Base-by-base conservation (phyloP, 2,113 vertebrate genomes). In the Riparia riparia region DNA sequence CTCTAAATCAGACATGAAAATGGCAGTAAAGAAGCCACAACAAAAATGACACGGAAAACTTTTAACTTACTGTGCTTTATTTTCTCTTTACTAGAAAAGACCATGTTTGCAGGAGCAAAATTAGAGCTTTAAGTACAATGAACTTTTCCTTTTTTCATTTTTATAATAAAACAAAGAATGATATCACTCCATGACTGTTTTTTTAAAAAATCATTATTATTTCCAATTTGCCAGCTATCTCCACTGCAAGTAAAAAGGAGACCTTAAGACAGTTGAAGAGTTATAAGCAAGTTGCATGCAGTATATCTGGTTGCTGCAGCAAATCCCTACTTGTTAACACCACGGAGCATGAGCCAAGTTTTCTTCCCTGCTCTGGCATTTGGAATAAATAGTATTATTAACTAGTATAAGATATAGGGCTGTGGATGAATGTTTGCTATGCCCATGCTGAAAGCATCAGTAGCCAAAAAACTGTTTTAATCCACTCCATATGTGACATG, bases 151-250 rank as follows among this genome's bases (percentile, higher is more conserved):
- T 83, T 71, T 19, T 21, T 78, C 3, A 13, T 66, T 77, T 84
- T 32, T 50, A 32, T 26, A 73, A 53, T 22, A 82, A 65, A 80
- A 19, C 21, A 72, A 61, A 78, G 17, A 74, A 54, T 21, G 2
- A 26, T 26, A 37, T 70, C 12, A 42, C 10, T 0, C 0, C 4
- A 6, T 53, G 7, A 7, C 37, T 31, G 2, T 1, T 9, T 21
- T 53, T 1, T 9, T 21, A n/a, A n/a, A n/a, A n/a, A 25, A 26
- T 41, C 14, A 18, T 31, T 78, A 14, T 63, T 93, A 32, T 53
- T 71, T 53, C 84, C 49, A 41, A 37, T 76, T 86, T 83, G 6
- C 9, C 11, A 53, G 9, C 12, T 77, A 7, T 64, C n/a, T 86
- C 25, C 9, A n/a, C 12, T 80, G 19, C 15, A 63, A 86, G 6